Percentiles rank a stretch among this genome's conserved stretches.
These are phyloP conservation scores for Oreotrochilus melanogaster DNA, from an alignment of 2,113 vertebrate species.

Conservation along the genomic window DNA sequence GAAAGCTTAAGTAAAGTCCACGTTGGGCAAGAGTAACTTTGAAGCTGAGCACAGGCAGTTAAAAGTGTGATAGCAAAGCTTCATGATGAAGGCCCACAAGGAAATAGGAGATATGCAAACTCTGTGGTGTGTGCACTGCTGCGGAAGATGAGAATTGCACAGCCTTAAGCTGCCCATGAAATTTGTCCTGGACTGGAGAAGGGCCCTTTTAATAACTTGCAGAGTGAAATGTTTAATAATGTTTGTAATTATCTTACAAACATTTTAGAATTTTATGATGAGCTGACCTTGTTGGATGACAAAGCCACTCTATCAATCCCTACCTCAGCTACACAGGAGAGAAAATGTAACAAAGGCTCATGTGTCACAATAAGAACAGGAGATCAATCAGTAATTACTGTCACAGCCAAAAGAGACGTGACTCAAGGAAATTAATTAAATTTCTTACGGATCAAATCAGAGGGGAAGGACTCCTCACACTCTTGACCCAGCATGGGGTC, in stretches of 20 bases:
- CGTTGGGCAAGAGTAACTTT: neutral
- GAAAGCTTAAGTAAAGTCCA: neutral
- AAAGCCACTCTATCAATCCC: neutral
- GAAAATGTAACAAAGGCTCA: too few relatives aligned
- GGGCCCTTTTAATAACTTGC: neutral
- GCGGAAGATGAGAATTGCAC: neutral
- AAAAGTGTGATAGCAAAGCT: neutral
- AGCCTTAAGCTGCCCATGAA: neutral
- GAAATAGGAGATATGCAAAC: neutral
- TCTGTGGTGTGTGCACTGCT: neutral
- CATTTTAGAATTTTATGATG: neutral
- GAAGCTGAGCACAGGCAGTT: neutral
- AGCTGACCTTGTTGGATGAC: neutral
- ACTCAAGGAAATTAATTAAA: too few relatives aligned
- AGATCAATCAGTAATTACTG: too few relatives aligned
- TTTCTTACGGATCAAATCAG: too few relatives aligned
- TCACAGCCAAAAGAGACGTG: too few relatives aligned
- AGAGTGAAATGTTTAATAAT: neutral
- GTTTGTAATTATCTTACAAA: neutral
- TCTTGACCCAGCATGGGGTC: too few relatives aligned
- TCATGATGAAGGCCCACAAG: neutral
- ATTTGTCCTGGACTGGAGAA: neutral
- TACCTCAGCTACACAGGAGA: neutral
- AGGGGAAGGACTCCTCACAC: too few relatives aligned
- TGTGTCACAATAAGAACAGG: too few relatives aligned